Percentiles rank a stretch among this genome's conserved stretches.
phyloP scores from a whole-genome alignment of 2,888 invertebrate species.

The Thymelicus acteon region DNA sequence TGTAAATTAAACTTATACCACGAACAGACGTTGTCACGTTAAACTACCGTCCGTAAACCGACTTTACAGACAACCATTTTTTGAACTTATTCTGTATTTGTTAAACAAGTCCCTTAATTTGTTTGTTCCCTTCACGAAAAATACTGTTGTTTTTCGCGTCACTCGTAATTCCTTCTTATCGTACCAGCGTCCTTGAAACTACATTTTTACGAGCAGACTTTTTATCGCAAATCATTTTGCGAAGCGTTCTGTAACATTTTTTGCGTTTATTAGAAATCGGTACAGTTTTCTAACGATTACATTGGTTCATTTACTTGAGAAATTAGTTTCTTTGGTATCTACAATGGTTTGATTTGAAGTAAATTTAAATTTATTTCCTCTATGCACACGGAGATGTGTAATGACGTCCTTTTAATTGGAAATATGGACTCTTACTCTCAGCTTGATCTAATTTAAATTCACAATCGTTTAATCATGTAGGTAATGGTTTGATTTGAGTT shows the following conservation, averaged over 20 bases:
- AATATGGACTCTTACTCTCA: not conserved
- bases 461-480: too few relatives aligned
- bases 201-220: not conserved
- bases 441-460: too few relatives aligned
- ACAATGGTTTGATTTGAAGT: not conserved
- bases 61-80: too few relatives aligned
- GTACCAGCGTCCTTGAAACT: slow-evolving; percentile 4
- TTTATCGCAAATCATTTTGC: slow-evolving; percentile 7
- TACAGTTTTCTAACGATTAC: not conserved
- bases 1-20: too few relatives aligned
- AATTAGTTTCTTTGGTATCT: not conserved
- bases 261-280: slow-evolving; percentile 6
- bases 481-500: too few relatives aligned
- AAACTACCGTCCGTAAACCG: too few relatives aligned
- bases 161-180: slow-evolving; percentile 14
- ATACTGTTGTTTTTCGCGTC: slow-evolving; percentile 17
- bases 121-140: slow-evolving; percentile 5
- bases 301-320: not conserved
- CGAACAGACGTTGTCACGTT: too few relatives aligned
- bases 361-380: too few relatives aligned
- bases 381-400: too few relatives aligned
- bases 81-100: not conserved
- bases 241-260: not conserved
- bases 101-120: not conserved
- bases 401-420: too few relatives aligned